phyloP scores from a whole-genome alignment of 2,797 vertebrate genomes.

The Chelmon rostratus region DNA sequence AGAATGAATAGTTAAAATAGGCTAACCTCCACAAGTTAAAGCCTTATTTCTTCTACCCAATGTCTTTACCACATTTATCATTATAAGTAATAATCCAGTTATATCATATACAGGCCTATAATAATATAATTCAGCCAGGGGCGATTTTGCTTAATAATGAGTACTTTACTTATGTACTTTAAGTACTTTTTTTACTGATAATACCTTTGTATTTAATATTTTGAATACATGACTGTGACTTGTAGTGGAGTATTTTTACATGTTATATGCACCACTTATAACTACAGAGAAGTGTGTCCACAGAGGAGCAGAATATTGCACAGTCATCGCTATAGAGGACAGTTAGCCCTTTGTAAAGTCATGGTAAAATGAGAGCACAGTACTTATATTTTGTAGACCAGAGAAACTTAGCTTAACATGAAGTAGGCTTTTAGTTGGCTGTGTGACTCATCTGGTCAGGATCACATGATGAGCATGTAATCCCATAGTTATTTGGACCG shows the following conservation, averaged over 20 bases:
- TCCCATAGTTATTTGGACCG: not conserved
- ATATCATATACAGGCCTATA: not conserved
- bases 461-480: slow-evolving; percentile 1
- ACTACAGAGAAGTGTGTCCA: not conserved
- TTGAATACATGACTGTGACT: not conserved
- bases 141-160: not conserved
- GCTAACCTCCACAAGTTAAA: no score
- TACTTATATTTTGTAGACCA: not conserved
- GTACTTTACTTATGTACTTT: not conserved
- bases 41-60: no score
- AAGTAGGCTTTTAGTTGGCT: not conserved
- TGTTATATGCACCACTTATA: not conserved
- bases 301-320: not conserved
- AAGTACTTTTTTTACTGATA: not conserved
- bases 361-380: not conserved
- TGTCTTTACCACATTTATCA: not conserved
- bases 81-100: not conserved
- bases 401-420: not conserved
- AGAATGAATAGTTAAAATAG: no score
- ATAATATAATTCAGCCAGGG: no score
- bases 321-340: not conserved
- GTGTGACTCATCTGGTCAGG: slow-evolving; percentile 2
- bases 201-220: not conserved
- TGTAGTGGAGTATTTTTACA: not conserved
- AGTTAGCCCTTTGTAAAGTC: not conserved